A percentile compares a stretch with the other conserved stretches of the same genome.
phyloP scores from a whole-genome alignment of 2,888 invertebrate species.

The Plagodis pulveraria region DNA sequence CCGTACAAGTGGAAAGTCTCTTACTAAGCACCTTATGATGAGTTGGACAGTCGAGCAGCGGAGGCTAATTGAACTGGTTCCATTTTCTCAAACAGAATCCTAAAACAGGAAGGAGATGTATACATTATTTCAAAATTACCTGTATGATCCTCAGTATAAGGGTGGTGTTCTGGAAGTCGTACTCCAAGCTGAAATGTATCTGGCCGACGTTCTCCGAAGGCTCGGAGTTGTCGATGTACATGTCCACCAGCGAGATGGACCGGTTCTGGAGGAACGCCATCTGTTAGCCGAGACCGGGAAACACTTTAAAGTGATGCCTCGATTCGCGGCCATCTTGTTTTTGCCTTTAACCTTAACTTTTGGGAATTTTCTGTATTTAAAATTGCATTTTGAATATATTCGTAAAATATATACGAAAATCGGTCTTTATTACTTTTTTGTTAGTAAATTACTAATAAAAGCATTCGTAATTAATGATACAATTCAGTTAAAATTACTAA shows the following conservation, averaged over 20 bases:
- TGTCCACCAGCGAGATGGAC: conserved; percentile 95
- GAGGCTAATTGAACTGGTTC: no score
- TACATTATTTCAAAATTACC: conserved; percentile 75
- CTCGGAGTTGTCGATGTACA: conserved; percentile 97
- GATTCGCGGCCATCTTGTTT: conserved; percentile 18
- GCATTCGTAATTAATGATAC: no score
- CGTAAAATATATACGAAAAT: no score
- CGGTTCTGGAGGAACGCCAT: conserved; percentile 93
- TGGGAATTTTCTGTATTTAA: conserved; percentile 13
- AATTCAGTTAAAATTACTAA: no score
- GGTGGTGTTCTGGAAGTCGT: conserved; percentile 97
- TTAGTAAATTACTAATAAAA: no score
- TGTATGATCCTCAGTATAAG: conserved; percentile 95
- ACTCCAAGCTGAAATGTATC: conserved; percentile 96
- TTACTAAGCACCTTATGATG: no score
- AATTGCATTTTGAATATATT: background rate
- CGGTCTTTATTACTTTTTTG: no score
- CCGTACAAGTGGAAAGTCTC: no score
- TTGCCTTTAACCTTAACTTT: conserved; percentile 12
- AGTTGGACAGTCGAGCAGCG: no score
- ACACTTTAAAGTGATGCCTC: conserved; percentile 41
- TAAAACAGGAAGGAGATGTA: no score
- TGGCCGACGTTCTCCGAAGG: conserved; percentile 97
- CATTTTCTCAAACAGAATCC: no score
- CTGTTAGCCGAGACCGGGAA: conserved; percentile 74